These are phyloP conservation scores for Protodeltote pygarga DNA, from an alignment of 2,888 invertebrate genomes.

Conservation along the genomic window DNA sequence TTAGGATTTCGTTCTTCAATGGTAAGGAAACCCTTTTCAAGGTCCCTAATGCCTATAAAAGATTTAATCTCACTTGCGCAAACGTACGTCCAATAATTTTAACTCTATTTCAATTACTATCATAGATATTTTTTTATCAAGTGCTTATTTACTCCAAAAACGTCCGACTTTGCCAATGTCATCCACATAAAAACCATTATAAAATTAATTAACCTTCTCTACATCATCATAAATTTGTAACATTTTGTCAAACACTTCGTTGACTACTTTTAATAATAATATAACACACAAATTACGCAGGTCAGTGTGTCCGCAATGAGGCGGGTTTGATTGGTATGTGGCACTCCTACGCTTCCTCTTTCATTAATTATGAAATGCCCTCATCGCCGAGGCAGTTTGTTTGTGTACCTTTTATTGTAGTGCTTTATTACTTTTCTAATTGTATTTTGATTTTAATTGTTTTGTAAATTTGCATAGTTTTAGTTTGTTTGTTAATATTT, in stretches of 20 bases:
- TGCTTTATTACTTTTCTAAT: constrained; percentile 11
- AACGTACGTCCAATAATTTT: too few relatives aligned
- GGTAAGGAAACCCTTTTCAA: too few relatives aligned
- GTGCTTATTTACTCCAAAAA: too few relatives aligned
- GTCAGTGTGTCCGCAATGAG: constrained; percentile 20
- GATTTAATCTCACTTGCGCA: too few relatives aligned
- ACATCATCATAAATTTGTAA: neutral
- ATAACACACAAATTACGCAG: constrained; percentile 13
- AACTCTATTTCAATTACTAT: too few relatives aligned
- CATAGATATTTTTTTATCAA: too few relatives aligned
- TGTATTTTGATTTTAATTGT: constrained; percentile 18
- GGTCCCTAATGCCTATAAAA: too few relatives aligned
- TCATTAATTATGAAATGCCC: constrained; percentile 21
- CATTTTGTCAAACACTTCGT: neutral
- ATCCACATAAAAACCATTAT: too few relatives aligned
- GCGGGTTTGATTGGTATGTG: constrained; percentile 18
- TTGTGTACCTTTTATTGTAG: constrained; percentile 3
- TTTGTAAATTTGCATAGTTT: too few relatives aligned
- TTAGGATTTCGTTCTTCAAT: neutral
- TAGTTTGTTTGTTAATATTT: too few relatives aligned
- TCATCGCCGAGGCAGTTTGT: constrained; percentile 6
- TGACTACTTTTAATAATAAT: constrained; percentile 11
- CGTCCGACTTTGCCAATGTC: too few relatives aligned
- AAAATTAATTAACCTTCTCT: neutral
- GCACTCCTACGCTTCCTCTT: constrained; percentile 14